These are phyloP conservation scores for Melanotaenia maccullochi DNA, from an alignment of 2,797 vertebrate genomes.

Conservation along the genomic window DNA sequence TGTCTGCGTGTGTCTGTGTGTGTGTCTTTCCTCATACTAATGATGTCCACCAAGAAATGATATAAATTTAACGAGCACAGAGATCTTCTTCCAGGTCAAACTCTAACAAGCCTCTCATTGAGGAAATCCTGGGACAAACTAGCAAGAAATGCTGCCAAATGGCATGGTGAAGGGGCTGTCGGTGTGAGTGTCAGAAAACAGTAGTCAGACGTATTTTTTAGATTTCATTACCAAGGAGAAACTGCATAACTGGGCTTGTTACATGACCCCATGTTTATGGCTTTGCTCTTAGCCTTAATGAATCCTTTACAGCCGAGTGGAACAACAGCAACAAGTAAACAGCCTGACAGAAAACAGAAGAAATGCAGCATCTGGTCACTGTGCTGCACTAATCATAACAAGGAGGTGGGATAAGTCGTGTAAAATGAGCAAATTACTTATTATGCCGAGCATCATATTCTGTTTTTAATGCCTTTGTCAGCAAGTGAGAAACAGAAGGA, in stretches of 20 bases:
- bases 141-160: slow-evolving; percentile 63
- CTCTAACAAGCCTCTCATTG: slow-evolving; percentile 68
- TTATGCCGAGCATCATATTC: neutral
- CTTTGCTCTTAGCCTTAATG: slow-evolving; percentile 65
- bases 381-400: slow-evolving; percentile 19
- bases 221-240: slow-evolving; percentile 49
- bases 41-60: slow-evolving; percentile 46
- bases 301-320: slow-evolving; percentile 64
- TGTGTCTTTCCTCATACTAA: slow-evolving; percentile 34
- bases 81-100: slow-evolving; percentile 59
- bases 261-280: slow-evolving; percentile 67
- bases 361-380: slow-evolving; percentile 28
- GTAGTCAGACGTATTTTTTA: slow-evolving; percentile 8
- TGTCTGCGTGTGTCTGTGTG: neutral
- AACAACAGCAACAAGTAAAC: slow-evolving; percentile 38
- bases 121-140: slow-evolving; percentile 63
- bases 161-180: slow-evolving; percentile 27
- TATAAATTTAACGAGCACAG: slow-evolving; percentile 56
- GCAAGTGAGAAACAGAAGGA: slow-evolving; percentile 29
- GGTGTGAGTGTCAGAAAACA: slow-evolving; percentile 21
- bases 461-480: slow-evolving; percentile 16
- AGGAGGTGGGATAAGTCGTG: slow-evolving; percentile 1
- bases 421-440: slow-evolving; percentile 11
- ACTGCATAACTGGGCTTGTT: slow-evolving; percentile 56
- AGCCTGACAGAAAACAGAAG: slow-evolving; percentile 13